Evolutionary conservation across 37 sponge, comb jelly and placozoan genomes (phyloP).

Genomic region (Diacarnus erythraeanus): DNA sequence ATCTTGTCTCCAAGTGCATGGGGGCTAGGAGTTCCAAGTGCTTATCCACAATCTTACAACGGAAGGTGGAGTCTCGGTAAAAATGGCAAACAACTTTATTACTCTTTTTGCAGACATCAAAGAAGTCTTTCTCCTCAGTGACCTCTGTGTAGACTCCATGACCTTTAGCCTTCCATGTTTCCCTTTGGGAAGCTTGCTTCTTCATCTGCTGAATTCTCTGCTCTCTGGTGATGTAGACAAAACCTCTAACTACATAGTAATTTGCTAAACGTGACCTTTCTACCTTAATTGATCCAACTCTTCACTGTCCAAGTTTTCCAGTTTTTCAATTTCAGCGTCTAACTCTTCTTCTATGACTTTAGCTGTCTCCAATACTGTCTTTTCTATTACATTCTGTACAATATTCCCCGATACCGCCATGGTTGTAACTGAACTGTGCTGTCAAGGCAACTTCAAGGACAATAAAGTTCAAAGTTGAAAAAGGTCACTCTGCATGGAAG

Average conservation of each 20-base stretch:
- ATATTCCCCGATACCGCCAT: background rate
- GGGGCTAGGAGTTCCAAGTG: constrained; percentile 87
- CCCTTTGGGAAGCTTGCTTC: constrained; percentile 72
- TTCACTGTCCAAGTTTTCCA: constrained; percentile 82
- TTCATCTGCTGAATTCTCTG: constrained; percentile 84
- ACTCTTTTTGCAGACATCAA: constrained; percentile 88
- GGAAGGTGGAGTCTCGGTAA: constrained; percentile 82
- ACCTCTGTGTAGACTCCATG: constrained; percentile 91
- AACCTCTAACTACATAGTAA: background rate
- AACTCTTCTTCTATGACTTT: constrained; percentile 76
- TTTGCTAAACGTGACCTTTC: background rate
- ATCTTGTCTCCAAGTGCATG: constrained; percentile 91
- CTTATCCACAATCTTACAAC: constrained; percentile 99
- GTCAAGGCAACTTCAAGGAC: background rate
- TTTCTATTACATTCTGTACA: constrained; percentile 41
- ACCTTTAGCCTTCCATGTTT: constrained; percentile 82
- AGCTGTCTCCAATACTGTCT: constrained; percentile 62
- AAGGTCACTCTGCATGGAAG: background rate
- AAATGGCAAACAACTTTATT: constrained; percentile 92
- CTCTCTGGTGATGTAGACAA: background rate
- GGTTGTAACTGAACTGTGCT: background rate
- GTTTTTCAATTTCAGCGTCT: constrained; percentile 83
- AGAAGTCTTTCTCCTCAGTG: constrained; percentile 94
- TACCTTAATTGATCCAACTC: constrained; percentile 80
- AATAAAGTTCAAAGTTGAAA: constrained; percentile 8